Conservation (phyloP, 2,797 vertebrate species). For the Sebastes dallii region DNA sequence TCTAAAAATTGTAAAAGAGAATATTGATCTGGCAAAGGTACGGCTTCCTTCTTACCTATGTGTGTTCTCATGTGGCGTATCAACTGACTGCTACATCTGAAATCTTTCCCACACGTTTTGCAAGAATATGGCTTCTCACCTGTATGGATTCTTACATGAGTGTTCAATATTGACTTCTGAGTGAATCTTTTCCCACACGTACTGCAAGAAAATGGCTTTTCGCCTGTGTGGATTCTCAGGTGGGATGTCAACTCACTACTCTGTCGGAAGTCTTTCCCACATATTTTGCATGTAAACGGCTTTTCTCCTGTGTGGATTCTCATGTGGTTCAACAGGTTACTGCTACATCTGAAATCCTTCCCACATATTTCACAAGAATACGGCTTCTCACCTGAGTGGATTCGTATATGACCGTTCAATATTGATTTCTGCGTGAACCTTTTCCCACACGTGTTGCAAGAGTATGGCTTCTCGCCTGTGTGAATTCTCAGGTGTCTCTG, state of each 20-base stretch:
- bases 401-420: not conserved
- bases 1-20: too few species aligned
- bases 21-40: not conserved
- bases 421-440: not conserved
- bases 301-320: not conserved
- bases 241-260: too few species aligned
- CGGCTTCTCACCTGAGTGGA: not conserved
- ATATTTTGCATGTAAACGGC: too few species aligned
- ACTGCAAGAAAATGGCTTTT: not conserved
- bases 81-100: too few species aligned
- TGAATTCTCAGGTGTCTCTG: not conserved
- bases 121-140: too few species aligned
- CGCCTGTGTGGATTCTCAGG: conserved; percentile 1
- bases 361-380: not conserved
- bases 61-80: not conserved
- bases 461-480: not conserved
- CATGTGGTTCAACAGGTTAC: not conserved
- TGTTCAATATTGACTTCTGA: not conserved
- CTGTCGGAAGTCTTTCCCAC: too few species aligned
- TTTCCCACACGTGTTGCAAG: not conserved
- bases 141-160: not conserved
- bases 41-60: not conserved
- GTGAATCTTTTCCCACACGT: not conserved
- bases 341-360: not conserved
- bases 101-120: too few species aligned